phyloP scores from a whole-genome alignment of 2,888 invertebrate species.

The Cryptophagus acutangulus region DNA sequence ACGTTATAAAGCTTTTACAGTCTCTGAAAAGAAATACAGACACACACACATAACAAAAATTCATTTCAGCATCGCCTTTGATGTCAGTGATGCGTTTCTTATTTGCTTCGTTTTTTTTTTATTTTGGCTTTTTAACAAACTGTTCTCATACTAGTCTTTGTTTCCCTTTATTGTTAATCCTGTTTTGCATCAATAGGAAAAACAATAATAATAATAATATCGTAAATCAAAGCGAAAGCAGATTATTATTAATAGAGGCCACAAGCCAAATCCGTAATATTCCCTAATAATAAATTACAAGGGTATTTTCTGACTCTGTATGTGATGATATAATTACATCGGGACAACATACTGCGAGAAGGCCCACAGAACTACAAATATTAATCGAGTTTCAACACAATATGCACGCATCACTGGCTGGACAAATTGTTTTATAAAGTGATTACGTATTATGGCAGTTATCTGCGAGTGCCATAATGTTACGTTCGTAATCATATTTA shows the following conservation, averaged over 20 bases:
- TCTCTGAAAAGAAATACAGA: no score
- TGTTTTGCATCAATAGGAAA: no score
- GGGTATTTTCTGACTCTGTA: not conserved
- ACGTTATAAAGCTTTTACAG: not conserved
- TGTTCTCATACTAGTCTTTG: no score
- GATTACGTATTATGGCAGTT: slow-evolving; percentile 61
- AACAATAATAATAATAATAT: no score
- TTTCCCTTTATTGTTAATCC: no score
- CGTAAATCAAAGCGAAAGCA: no score
- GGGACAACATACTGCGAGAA: slow-evolving; percentile 33
- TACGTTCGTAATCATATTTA: slow-evolving; percentile 38
- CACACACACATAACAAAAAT: slow-evolving; percentile 33
- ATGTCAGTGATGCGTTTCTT: slow-evolving; percentile 32
- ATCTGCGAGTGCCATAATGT: slow-evolving; percentile 44
- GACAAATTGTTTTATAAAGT: slow-evolving; percentile 78
- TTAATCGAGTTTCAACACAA: slow-evolving; percentile 50
- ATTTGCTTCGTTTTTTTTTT: no score
- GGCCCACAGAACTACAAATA: slow-evolving; percentile 46
- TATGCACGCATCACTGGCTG: slow-evolving; percentile 65
- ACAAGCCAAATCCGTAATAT: no score
- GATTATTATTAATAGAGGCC: no score
- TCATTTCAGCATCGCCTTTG: slow-evolving; percentile 35
- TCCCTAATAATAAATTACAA: slow-evolving; percentile 2
- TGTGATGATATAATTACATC: slow-evolving; percentile 29
- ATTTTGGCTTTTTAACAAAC: slow-evolving; percentile 38